Evolutionary conservation across 2,888 invertebrate genomes (phyloP), one percentile per base, ranked within the genome.

Genomic region (Endotricha flammealis): DNA sequence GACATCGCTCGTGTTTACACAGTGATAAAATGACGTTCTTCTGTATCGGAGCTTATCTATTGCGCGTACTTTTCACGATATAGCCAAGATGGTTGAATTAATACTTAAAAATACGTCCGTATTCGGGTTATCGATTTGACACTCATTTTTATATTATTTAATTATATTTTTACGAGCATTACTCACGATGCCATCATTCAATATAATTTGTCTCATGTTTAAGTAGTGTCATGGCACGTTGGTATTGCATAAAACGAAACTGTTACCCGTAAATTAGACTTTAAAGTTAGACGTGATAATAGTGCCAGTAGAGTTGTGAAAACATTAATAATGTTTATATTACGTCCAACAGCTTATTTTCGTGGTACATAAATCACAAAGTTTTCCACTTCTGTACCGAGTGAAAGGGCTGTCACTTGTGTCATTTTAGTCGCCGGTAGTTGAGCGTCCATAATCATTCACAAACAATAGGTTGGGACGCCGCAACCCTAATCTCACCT

Each of bases 401-500:
- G 23, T 28, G 29, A 29, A 29, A 29, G 23, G 22, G 29, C 23
- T 13, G 22, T 29, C 35, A 23, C 22, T 13, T 35, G 29, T 35
- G 35, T 35, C 35, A 29, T 23, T 22, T 23, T 20, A 20, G 29
- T 29, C 22, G 35, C 14, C 29, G 35, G 35, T 29, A 22, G 38
- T 42, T 43, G 36, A 41, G 52, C 48, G 48, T 49, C 60, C 51
- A 60, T 66, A 62, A 72, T 64, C 59, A 68, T 71, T 64, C 52
- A 57, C 64, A 71, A 75, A 77, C 74, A 78, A 66, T 70, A 68
- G 53, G 44, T 47, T 55, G 29, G 32, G 56, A 48, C 57, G 62
- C 64, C 49, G 53, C 59, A 63, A 81, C 82, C 82, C 82, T 82
- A 71, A 78, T 79, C 79, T 76, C 78, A 74, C 78, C 77, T 80